These are phyloP conservation scores for Meandrina meandrites DNA, from an alignment of 92 coral and sea anemone species.

Conservation along the genomic window DNA sequence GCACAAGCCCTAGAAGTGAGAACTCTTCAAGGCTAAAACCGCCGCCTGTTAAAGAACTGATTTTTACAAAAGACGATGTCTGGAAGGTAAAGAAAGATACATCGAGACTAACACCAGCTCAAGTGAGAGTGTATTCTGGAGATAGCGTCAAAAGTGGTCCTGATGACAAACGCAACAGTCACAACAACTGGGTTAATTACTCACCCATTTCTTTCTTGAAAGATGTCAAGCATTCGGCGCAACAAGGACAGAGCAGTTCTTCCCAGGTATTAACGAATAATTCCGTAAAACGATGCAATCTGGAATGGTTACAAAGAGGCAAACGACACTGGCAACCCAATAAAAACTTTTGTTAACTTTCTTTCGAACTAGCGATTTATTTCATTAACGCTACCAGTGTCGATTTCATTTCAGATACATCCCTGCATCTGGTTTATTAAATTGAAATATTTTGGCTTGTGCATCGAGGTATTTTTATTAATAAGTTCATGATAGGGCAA, in stretches of 20 bases:
- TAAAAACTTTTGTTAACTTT: neutral
- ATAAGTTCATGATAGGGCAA: too few species aligned
- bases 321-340: neutral
- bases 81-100: neutral
- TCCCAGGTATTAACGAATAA: neutral
- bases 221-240: neutral
- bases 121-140: neutral
- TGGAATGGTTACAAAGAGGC: neutral
- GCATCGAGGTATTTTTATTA: too few species aligned
- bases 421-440: too few species aligned
- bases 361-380: too few species aligned
- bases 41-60: constrained; percentile 19
- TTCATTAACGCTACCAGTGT: too few species aligned
- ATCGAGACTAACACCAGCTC: neutral
- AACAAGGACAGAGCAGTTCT: neutral
- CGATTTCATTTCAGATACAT: too few species aligned
- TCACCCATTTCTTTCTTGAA: neutral
- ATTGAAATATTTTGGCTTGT: too few species aligned
- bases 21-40: neutral
- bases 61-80: constrained; percentile 8
- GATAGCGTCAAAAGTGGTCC: neutral
- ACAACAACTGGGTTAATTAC: neutral
- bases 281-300: neutral
- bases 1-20: neutral
- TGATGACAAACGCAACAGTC: neutral